Evolutionary conservation across 2,797 vertebrate species (phyloP), one percentile per base, ranked within the genome.

Genomic region (Anguilla obscura): DNA sequence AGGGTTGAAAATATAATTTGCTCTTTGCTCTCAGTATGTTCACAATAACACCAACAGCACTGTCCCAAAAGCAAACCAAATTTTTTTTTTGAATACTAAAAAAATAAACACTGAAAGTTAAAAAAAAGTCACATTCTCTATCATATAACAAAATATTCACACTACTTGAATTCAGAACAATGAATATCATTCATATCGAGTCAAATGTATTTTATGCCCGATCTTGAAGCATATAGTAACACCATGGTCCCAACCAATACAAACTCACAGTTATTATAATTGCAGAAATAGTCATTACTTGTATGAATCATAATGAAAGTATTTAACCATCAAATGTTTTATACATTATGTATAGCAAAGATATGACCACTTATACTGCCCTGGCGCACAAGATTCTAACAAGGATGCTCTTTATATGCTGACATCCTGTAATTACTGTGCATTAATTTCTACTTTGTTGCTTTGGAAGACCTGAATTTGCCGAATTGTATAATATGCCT

Each of bases 81-180:
- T 5, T 0, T 40, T 14, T 5, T 56, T 14, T 33, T 58, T 40
- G 27, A 58, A 85, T 89, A 85, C 2, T 58, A 0, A 8, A 50
- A 50, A 74, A 87, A 10, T 0, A 66, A 24, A 85, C 82, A 86
- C 86, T 88, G 48, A 91, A 86, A 84, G 83, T 12, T 45, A 30
- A 60, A 86, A 3, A 87, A 86, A 63, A 89, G 90, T 90, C 87
- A 92, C 56, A 89, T 90, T 92, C 79, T 88, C 56, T 88, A 40
- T 91, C 88, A 50, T 82, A 24, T 50, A 24, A 82, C 6, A 82
- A 50, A 50, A 48, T n/a, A 24, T 82, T 82, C 16, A n/a, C 79
- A 48, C 24, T 50, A 45, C 45, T 9, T 82, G 40, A 82, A 30
- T 50, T 82, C 79, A 50, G 63, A 69, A 48, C 79, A 48, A 33